phyloP scores from a whole-genome alignment of 2,888 invertebrate species.

The Tetragonula carbonaria region DNA sequence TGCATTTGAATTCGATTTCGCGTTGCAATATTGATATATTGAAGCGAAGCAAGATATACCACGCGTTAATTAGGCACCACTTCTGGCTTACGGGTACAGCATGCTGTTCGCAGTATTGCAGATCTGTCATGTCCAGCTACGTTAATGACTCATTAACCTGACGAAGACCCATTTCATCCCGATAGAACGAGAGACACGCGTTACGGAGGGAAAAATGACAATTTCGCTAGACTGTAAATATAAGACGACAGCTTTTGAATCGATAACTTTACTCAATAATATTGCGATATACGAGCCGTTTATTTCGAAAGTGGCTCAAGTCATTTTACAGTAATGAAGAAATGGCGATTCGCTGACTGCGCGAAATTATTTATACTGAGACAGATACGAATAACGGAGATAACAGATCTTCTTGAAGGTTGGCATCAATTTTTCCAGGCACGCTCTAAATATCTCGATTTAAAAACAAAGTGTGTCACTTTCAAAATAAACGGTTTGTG shows the following conservation, averaged over 20 bases:
- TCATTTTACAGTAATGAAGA: too few species aligned
- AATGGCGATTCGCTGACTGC: too few species aligned
- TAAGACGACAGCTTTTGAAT: constrained; percentile 27
- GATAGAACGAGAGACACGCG: constrained; percentile 1
- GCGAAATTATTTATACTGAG: too few species aligned
- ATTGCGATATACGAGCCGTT: background rate
- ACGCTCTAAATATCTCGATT: too few species aligned
- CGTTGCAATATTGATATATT: background rate
- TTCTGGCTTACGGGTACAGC: constrained; percentile 46
- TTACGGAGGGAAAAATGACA: background rate
- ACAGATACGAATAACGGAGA: too few species aligned
- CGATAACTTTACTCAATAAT: background rate
- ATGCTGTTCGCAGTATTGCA: constrained; percentile 65
- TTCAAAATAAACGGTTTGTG: too few species aligned
- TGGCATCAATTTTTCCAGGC: too few species aligned
- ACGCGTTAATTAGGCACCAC: constrained; percentile 55
- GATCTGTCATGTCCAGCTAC: constrained; percentile 73
- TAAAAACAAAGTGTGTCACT: too few species aligned
- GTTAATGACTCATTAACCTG: constrained; percentile 76
- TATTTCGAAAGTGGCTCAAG: too few species aligned
- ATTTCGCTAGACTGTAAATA: constrained; percentile 20
- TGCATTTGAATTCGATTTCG: background rate
- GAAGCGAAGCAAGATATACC: constrained; percentile 9
- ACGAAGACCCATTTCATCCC: constrained; percentile 62
- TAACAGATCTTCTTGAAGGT: too few species aligned